Evolutionary conservation across 2,113 vertebrate genomes (phyloP), one percentile per base, ranked within the genome.

Genomic region (Seriola quinqueradiata): DNA sequence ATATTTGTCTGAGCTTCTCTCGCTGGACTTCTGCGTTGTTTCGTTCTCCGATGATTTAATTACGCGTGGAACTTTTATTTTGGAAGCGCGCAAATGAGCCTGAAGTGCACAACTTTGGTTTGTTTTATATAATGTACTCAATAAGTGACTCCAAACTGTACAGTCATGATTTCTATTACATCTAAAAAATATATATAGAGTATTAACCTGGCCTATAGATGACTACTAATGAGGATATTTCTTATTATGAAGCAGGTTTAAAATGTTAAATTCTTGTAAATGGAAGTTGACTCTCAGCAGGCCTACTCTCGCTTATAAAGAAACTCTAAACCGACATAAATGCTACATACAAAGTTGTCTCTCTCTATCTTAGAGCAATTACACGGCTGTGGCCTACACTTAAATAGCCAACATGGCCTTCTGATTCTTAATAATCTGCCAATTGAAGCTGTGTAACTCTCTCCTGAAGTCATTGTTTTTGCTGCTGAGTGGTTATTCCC

Each of bases 401-500:
- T 77, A 68, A 85, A 82, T 23, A 80, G 46, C 46, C 76, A 25
- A 3, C 64, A 40, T 50, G 71, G 80, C 63, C 79, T 74, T 74
- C 72, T 87, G 82, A 75, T 87, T 88, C 77, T 78, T 67, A 70
- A 87, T 87, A 88, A 90, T 83, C 61, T 74, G 77, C 2, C 82
- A 85, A 82, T 76, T 85, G 84, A 88, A 90, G 88, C 87, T 72
- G 55, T 70, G 75, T 82, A 91, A 91, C 82, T 92, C 81, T 81
- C 70, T 77, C 83, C 88, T 87, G 79, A 79, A 91, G 90, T 95
- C 82, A 95, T 94, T 93, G 95, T 95, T 95, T 95, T 96, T 95
- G 94, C 94, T 93, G 75, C 92, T 82, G 70, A 89, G 93, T 92
- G 87, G 79, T 96, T 96, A 95, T 99, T 99, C 98, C 97, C 98